Percentiles rank a stretch among this genome's conserved stretches.
These are phyloP conservation scores for Proteles cristata DNA, from an alignment of 2,113 vertebrate genomes.

Conservation along the genomic window DNA sequence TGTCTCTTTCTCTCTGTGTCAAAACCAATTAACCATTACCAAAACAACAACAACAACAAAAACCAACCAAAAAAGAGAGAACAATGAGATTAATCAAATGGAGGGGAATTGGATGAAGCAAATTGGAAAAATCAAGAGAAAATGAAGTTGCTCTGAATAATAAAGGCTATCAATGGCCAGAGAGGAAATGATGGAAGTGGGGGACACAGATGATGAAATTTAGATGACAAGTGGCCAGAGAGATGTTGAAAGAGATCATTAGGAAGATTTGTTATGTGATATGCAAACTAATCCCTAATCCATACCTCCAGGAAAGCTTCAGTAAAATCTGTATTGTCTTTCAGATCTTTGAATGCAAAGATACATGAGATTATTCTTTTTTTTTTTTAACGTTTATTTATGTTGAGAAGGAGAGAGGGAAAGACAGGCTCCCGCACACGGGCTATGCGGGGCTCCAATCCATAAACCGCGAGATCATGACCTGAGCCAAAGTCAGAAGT, in stretches of 20 bases:
- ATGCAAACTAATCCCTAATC: background rate
- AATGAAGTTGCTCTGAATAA: background rate
- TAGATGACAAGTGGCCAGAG: background rate
- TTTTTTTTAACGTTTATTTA: no score
- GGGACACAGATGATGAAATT: background rate
- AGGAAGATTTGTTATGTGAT: background rate
- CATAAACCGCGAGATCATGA: no score
- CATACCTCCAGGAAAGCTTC: background rate
- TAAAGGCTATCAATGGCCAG: background rate
- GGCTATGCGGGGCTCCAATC: no score
- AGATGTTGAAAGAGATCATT: background rate
- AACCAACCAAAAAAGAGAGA: background rate
- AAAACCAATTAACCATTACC: no score
- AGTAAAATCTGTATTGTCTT: background rate
- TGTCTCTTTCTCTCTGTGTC: no score
- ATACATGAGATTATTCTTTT: background rate
- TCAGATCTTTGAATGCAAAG: background rate
- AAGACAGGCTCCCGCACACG: no score
- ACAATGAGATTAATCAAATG: background rate
- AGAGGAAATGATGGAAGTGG: background rate
- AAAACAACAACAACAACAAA: no score
- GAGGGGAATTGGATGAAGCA: background rate
- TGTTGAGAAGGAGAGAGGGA: no score
- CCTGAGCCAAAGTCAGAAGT: no score
- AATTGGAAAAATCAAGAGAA: background rate